phyloP scores from a whole-genome alignment of 2,888 invertebrate genomes.

The Mimas tiliae region DNA sequence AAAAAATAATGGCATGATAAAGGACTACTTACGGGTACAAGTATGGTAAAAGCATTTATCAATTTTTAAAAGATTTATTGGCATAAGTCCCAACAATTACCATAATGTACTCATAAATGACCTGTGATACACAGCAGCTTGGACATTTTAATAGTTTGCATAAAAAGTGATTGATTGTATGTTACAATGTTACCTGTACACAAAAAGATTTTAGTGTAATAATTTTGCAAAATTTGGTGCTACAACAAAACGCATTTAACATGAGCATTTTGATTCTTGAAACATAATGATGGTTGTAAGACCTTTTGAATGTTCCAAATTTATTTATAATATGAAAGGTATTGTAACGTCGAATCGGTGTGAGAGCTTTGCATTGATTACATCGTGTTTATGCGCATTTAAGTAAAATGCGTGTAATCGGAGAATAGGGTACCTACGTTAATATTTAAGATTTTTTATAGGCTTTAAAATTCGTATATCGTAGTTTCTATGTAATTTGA shows the following conservation, averaged over 20 bases:
- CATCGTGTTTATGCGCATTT: conserved; percentile 65
- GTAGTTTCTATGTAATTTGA: conserved; percentile 59
- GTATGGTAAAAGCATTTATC: conserved; percentile 5
- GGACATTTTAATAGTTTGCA: neutral
- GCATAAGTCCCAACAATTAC: neutral
- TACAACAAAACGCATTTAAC: conserved; percentile 20
- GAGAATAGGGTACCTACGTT: conserved; percentile 70
- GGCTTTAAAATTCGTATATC: conserved; percentile 71
- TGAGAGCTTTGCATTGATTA: conserved; percentile 69
- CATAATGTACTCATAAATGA: conserved; percentile 15
- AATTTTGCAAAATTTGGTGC: conserved; percentile 25
- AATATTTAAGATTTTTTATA: conserved; percentile 65
- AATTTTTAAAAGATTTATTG: neutral
- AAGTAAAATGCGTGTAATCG: conserved; percentile 75
- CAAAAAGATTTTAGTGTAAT: neutral
- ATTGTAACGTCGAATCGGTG: conserved; percentile 5
- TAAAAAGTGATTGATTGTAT: conserved; percentile 6
- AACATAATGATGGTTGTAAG: neutral
- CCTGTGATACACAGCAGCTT: conserved; percentile 26
- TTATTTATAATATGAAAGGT: neutral
- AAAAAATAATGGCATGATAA: neutral
- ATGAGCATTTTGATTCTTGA: conserved; percentile 6
- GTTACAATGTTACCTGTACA: neutral
- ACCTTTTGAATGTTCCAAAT: conserved; percentile 20
- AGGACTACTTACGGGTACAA: conserved; percentile 10